These are phyloP conservation scores for Gambusia affinis DNA, from an alignment of 2,113 vertebrate genomes.

Conservation along the genomic window DNA sequence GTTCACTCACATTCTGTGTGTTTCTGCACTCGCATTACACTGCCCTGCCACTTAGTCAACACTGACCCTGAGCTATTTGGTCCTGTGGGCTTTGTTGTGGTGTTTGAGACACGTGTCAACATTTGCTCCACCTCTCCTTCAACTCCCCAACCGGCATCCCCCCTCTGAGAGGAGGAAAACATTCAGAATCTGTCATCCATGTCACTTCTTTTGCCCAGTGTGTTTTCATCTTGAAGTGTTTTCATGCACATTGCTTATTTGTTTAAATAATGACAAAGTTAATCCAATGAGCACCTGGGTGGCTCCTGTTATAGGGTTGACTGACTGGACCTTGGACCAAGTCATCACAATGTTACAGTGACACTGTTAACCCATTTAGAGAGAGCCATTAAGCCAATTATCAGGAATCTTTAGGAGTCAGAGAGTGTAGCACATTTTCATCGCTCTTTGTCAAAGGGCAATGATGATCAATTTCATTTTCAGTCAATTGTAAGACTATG, in stretches of 20 bases:
- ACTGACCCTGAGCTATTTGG: slow-evolving; percentile 68
- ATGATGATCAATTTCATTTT: slow-evolving; percentile 45
- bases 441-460: slow-evolving; percentile 42
- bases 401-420: slow-evolving; percentile 30
- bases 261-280: slow-evolving; percentile 59
- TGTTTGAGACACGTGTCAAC: slow-evolving; percentile 67
- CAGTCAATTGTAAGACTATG: neutral
- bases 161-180: slow-evolving; percentile 47
- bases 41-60: slow-evolving; percentile 67
- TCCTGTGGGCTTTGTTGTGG: slow-evolving; percentile 71
- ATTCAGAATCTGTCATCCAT: slow-evolving; percentile 56
- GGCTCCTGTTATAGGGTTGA: slow-evolving; percentile 58
- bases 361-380: slow-evolving; percentile 44
- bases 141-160: slow-evolving; percentile 28
- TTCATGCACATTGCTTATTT: slow-evolving; percentile 54
- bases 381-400: slow-evolving; percentile 17
- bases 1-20: slow-evolving; percentile 15
- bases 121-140: slow-evolving; percentile 36
- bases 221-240: slow-evolving; percentile 61
- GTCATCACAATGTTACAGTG: slow-evolving; percentile 35
- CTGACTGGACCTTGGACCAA: slow-evolving; percentile 29
- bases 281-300: slow-evolving; percentile 65
- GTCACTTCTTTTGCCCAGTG: slow-evolving; percentile 45
- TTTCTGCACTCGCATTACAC: slow-evolving; percentile 59
- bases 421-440: slow-evolving; percentile 25